Evolutionary conservation across 1,140 invertebrate genomes (phyloP), one percentile per base, ranked within the genome.

Genomic region (Pararge aegeria): DNA sequence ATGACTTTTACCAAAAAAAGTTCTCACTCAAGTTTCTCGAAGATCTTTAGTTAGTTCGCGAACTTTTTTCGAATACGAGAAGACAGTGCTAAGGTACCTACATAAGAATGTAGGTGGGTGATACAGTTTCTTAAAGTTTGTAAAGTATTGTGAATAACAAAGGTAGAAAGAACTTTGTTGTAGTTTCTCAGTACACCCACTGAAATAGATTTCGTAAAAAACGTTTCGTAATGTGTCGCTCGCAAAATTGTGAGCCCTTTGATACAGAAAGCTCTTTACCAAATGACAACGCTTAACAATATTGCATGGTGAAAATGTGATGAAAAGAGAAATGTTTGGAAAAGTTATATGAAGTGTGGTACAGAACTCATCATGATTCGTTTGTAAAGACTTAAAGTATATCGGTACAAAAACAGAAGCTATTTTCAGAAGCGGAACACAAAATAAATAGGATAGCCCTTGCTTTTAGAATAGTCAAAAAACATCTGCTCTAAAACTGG

Each of bases 401-500:
- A 34, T 6, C 1, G 5, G 5, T 30, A 30, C 5, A 1, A 30
- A 30, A 30, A 30, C 5, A 24, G 24, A 2, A 10, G 5, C 29
- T 30, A 30, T 30, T 7, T 30, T 10, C 16, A 18, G 37, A 40
- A 40, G 4, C 0, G 13, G 38, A n/a, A 18, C 38, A 16, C 38
- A 16, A 42, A 42, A 42, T 13, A 18, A 42, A 42, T 42, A 24
- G 24, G 7, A 2, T 42, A 42, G 38, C 38, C 38, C 38, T 16
- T 42, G 38, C 38, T 42, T 42, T 18, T 42, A 18, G 38, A 42
- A 18, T 42, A 42, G 38, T 18, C 38, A 42, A 42, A n/a, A 42
- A 42, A 42, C 15, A 42, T 42, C 9, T 42, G 9, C 38, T 42
- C 18, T 42, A 1, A 42, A 16, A 42, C 38, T 42, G 38, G 15